These are phyloP conservation scores for Drosophila repleta DNA, from an alignment of 1,140 invertebrate genomes.

Conservation along the genomic window DNA sequence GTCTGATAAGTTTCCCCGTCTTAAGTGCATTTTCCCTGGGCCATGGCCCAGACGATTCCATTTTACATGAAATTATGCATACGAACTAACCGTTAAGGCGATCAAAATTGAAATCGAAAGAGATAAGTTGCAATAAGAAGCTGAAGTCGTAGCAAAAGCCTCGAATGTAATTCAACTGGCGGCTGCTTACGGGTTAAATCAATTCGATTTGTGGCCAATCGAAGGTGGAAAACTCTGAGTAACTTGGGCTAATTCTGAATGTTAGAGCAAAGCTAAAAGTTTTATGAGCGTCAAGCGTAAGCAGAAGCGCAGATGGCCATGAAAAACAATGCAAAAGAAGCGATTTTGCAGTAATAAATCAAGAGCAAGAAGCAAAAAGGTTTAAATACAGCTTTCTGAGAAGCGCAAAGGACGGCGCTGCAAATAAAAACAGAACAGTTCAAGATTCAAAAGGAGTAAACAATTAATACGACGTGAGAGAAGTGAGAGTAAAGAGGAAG, in stretches of 20 bases:
- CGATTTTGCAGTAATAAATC: too few relatives aligned
- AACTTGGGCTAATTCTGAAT: background rate
- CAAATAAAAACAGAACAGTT: too few relatives aligned
- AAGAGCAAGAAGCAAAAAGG: too few relatives aligned
- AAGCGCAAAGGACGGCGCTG: too few relatives aligned
- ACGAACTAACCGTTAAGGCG: constrained; percentile 24
- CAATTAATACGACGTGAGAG: too few relatives aligned
- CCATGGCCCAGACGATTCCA: constrained; percentile 23
- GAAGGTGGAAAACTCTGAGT: background rate
- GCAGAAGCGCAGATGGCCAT: background rate
- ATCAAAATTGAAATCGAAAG: constrained; percentile 2
- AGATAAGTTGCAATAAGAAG: background rate
- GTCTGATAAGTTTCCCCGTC: constrained; percentile 13
- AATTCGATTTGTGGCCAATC: background rate
- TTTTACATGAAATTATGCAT: constrained; percentile 59
- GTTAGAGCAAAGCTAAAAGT: background rate
- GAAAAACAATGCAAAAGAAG: too few relatives aligned
- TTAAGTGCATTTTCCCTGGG: background rate
- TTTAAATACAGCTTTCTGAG: too few relatives aligned
- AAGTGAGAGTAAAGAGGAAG: too few relatives aligned
- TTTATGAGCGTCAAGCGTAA: background rate
- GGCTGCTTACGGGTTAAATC: background rate
- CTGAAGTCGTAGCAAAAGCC: too few relatives aligned
- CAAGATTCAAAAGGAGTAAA: too few relatives aligned
- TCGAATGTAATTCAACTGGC: too few relatives aligned